Evolutionary conservation across 1,140 invertebrate species (phyloP), one percentile per base, ranked within the genome.

Genomic region (Orius laevigatus): DNA sequence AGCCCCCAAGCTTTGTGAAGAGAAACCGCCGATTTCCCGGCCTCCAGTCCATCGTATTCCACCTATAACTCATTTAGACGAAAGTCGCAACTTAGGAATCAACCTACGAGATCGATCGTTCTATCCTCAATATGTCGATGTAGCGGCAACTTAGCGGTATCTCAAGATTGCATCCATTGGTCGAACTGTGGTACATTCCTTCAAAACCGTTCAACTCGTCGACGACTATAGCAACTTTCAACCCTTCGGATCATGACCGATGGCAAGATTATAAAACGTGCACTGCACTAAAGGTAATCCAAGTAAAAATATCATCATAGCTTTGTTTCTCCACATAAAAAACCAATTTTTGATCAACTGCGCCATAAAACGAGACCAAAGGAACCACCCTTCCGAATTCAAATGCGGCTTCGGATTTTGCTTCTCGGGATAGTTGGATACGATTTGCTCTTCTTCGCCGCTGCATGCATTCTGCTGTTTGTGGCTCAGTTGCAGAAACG

Each of bases 251-350:
- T 91, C 84, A 51, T 82, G 79, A 8, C 92, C 92, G 51, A 97
- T 91, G 12, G 91, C 87, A 46, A 92, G 60, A 64, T 91, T 95
- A 68, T 95, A 97, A 10, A 97, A 67, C 19, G 92, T 72, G 52
- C 93, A 91, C 70, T 96, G 89, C 25, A 87, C 76, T 0, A 89
- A 76, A 1, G 92, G 92, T 40, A 97, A 67, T 19, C 84, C 79
- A 51, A 94, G 80, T 57, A 94, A 83, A n/a, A 95, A 94, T 18
- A 83, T 59, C 70, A 92, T 79, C 47, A 90, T 74, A 5, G 66
- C 68, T 54, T 72, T 66, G 57, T 76, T 76, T 56, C 74, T 62
- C 58, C 67, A 69, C 56, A 75, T 66, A 45, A 58, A n/a, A 39
- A 51, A 56, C 20, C 57, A 42, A 44, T 58, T 59, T 46, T 59